Evolutionary conservation across 1,140 invertebrate species (phyloP).

Genomic region (Drosophila littoralis): DNA sequence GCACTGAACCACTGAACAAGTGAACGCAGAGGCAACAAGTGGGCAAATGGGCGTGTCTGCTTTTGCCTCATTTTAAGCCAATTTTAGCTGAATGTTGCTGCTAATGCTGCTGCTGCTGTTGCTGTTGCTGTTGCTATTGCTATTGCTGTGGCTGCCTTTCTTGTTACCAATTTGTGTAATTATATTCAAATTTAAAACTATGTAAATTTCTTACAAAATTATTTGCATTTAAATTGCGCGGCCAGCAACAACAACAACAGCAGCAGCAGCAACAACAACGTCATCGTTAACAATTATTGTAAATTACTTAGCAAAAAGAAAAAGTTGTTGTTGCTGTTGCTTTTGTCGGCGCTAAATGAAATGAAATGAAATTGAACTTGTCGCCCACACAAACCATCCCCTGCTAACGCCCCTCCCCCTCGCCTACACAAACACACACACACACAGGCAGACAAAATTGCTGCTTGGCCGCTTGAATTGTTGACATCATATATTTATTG

Average conservation of each 20-base stretch:
- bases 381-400: slow-evolving; percentile 53
- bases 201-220: slow-evolving; percentile 75
- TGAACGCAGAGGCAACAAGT: slow-evolving; percentile 25
- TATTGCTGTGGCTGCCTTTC: slow-evolving; percentile 18
- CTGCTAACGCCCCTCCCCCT: not conserved
- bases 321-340: slow-evolving; percentile 1
- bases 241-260: slow-evolving; percentile 18
- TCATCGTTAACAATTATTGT: slow-evolving; percentile 75
- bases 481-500: slow-evolving; percentile 70
- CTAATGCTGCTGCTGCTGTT: slow-evolving; percentile 9
- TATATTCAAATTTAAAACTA: slow-evolving; percentile 80
- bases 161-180: slow-evolving; percentile 74
- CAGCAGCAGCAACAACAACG: slow-evolving; percentile 34
- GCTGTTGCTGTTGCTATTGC: slow-evolving; percentile 22
- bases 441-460: slow-evolving; percentile 2
- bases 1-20: slow-evolving; percentile 47
- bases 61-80: slow-evolving; percentile 49
- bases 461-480: slow-evolving; percentile 30
- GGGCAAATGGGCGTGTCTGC: slow-evolving; percentile 62
- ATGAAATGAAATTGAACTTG: slow-evolving; percentile 70
- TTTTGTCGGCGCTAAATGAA: slow-evolving; percentile 45
- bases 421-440: not conserved
- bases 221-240: slow-evolving; percentile 78
- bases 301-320: slow-evolving; percentile 65
- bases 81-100: slow-evolving; percentile 48